Conservation (phyloP, 2,113 vertebrate genomes). For the Ammodytes dubius region DNA sequence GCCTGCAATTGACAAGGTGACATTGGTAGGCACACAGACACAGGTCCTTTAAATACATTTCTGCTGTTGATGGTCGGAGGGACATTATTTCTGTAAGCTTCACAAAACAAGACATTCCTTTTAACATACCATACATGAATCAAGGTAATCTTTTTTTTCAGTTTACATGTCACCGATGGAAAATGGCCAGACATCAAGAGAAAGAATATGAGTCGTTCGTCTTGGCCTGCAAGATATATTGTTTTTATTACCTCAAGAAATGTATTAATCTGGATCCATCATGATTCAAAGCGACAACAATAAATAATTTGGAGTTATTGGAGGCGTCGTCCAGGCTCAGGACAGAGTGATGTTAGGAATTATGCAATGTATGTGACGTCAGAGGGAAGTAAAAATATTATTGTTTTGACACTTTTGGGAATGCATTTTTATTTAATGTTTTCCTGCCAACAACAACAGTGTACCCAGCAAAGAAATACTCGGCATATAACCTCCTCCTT, state of each 20-base stretch:
- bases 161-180: slow-evolving; percentile 20
- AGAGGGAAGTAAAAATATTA: slow-evolving; percentile 12
- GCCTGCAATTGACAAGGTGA: slow-evolving; percentile 69
- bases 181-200: slow-evolving; percentile 10
- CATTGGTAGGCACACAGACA: slow-evolving; percentile 50
- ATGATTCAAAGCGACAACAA: slow-evolving; percentile 37
- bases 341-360: slow-evolving; percentile 49
- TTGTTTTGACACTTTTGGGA: neutral
- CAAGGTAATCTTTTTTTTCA: slow-evolving; percentile 29
- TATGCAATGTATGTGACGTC: slow-evolving; percentile 56
- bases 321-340: slow-evolving; percentile 19
- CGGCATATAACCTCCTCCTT: too few species aligned
- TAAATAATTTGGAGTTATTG: slow-evolving; percentile 46
- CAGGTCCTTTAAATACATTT: slow-evolving; percentile 50
- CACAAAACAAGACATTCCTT: neutral
- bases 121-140: slow-evolving; percentile 27
- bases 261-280: slow-evolving; percentile 44
- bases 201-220: slow-evolving; percentile 2
- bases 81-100: slow-evolving; percentile 10
- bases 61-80: slow-evolving; percentile 30
- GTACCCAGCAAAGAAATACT: too few species aligned
- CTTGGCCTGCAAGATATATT: neutral
- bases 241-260: slow-evolving; percentile 16
- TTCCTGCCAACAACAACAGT: too few species aligned
- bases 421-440: neutral